Conservation (phyloP, 2,888 invertebrate genomes). For the Papilio elwesi region DNA sequence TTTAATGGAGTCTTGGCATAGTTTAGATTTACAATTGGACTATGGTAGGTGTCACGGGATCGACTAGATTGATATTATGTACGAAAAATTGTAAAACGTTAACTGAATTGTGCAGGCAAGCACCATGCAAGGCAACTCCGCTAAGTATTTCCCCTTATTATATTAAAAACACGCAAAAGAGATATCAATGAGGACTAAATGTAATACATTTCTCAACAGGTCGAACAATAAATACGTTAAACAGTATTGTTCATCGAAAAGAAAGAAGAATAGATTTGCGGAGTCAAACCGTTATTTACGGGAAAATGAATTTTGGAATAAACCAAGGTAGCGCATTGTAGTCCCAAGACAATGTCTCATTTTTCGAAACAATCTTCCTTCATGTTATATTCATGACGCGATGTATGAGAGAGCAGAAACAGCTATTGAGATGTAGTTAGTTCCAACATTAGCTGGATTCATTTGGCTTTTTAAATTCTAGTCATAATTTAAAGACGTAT, state of each 20-base stretch:
- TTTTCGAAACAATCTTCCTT: conserved; percentile 52
- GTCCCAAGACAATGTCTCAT: conserved; percentile 59
- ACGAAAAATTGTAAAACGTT: too few relatives aligned
- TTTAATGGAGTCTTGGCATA: too few relatives aligned
- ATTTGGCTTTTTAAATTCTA: background rate
- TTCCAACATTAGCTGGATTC: background rate
- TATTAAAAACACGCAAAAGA: background rate
- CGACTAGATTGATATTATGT: too few relatives aligned
- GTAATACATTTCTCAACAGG: conserved; percentile 16
- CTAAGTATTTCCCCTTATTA: too few relatives aligned
- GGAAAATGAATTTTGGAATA: conserved; percentile 55
- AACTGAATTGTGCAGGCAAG: too few relatives aligned
- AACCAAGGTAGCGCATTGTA: conserved; percentile 58
- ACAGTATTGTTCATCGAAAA: conserved; percentile 33
- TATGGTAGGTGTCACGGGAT: too few relatives aligned
- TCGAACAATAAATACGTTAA: conserved; percentile 19
- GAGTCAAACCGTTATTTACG: conserved; percentile 46
- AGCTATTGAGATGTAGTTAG: conserved; percentile 21
- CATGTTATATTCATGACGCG: conserved; percentile 51
- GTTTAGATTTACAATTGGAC: too few relatives aligned
- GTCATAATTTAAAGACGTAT: too few relatives aligned
- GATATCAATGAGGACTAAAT: background rate
- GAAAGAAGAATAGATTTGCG: conserved; percentile 37
- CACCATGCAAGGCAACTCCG: too few relatives aligned
- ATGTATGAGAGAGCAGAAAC: conserved; percentile 38